These are phyloP conservation scores for Agriopis marginaria DNA, from an alignment of 2,888 invertebrate genomes.

Conservation along the genomic window DNA sequence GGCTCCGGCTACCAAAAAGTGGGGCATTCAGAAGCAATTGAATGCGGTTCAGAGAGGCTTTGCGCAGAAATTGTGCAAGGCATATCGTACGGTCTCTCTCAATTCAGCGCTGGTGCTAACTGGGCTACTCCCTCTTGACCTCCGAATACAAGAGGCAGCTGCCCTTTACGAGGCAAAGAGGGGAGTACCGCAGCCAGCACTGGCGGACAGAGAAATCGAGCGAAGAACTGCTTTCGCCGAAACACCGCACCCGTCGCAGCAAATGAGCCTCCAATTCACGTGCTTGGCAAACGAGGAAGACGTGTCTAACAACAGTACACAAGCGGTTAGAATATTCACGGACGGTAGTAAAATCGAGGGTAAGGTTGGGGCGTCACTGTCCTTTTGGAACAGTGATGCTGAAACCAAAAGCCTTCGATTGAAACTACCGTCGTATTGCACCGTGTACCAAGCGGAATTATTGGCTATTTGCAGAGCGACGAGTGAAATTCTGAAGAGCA, in stretches of 20 bases:
- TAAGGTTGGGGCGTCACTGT: slow-evolving; percentile 38
- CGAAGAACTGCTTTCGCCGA: background rate
- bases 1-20: background rate
- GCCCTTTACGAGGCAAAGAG: slow-evolving; percentile 40
- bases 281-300: slow-evolving; percentile 21
- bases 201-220: slow-evolving; percentile 40
- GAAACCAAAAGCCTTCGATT: slow-evolving; percentile 34
- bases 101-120: slow-evolving; percentile 39
- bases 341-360: too few species aligned
- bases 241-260: slow-evolving; percentile 32
- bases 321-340: too few species aligned
- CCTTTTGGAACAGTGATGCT: slow-evolving; percentile 34
- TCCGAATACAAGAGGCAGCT: slow-evolving; percentile 36
- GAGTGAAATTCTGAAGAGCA: background rate
- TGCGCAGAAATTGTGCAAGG: background rate
- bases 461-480: slow-evolving; percentile 30
- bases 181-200: slow-evolving; percentile 21
- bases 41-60: background rate
- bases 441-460: slow-evolving; percentile 44
- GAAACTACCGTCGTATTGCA: slow-evolving; percentile 13
- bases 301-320: background rate
- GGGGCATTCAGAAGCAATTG: background rate
- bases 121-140: slow-evolving; percentile 43
- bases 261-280: slow-evolving; percentile 4
- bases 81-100: slow-evolving; percentile 3